Evolutionary conservation across 1,140 invertebrate species (phyloP), one percentile per base, ranked within the genome.

Genomic region (Bombus difficillimus): DNA sequence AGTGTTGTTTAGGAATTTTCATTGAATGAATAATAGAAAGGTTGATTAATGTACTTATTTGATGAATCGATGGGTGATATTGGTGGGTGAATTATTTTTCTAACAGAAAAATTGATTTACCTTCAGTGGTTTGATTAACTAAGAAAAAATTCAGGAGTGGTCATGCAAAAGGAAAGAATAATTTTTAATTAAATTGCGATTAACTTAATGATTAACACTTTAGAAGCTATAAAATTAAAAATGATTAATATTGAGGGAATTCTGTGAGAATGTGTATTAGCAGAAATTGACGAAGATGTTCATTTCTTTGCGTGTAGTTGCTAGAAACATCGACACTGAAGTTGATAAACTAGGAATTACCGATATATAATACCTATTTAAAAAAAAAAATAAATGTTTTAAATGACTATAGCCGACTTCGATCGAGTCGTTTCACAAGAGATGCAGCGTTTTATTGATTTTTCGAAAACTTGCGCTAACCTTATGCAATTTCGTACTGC

Each of bases 301-400:
- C 28, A 12, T n/a, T 62, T 4, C 4, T 1, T 12, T 13, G 28
- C 28, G 1, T 12, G 1, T 59, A 3, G 28, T 28, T 59, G 10
- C 3, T 59, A 28, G 1, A 18, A 76, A 9, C 3, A 28, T 28
- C 57, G 47, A 3, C 25, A 59, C 34, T 41, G 15, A 72, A n/a
- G 12, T 41, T 59, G 37, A 34, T 15, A 10, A 43, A 43, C 22
- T 18, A 47, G 3, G 4, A 79, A 79, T 34, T 34, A 53, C 5
- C 37, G 25, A 25, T 2, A 37, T 12, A 37, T 1, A 53, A 72
- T 71, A 37, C 72, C 72, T 79, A 5, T 79, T 71, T 62, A 3
- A 47, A 84, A 37, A 47, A 84, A 37, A 53, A 53, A 53, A 79
- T 71, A 37, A 84, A 79, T 62, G 18, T 79, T 62, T 72, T 25